Conservation (phyloP, 2,113 vertebrate species). For the Siphamia tubifer region DNA sequence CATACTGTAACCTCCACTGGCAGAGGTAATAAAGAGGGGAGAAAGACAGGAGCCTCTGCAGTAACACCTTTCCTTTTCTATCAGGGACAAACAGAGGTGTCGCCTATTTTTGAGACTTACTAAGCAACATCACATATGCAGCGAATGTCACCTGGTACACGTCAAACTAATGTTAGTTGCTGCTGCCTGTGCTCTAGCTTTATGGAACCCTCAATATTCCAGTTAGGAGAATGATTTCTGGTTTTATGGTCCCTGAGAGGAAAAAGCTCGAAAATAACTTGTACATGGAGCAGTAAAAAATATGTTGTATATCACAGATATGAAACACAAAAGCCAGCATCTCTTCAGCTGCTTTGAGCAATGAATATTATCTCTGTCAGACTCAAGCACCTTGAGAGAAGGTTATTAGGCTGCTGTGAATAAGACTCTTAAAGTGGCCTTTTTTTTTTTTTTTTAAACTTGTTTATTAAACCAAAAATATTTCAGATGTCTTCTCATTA, state of each 20-base stretch:
- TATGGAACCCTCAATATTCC: background rate
- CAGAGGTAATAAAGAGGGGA: too few species aligned
- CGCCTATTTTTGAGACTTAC: background rate
- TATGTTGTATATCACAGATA: background rate
- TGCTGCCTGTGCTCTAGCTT: background rate
- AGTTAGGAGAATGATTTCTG: background rate
- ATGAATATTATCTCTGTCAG: background rate
- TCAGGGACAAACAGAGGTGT: background rate
- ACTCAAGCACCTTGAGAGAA: background rate
- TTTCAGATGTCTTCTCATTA: too few species aligned
- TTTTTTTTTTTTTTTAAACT: too few species aligned
- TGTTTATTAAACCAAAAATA: too few species aligned
- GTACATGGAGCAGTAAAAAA: background rate
- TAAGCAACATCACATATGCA: background rate
- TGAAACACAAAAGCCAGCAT: background rate
- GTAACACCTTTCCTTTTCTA: background rate
- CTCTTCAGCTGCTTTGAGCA: background rate
- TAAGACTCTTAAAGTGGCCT: slow-evolving; percentile 6
- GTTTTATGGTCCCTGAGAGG: slow-evolving; percentile 15
- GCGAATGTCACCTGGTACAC: background rate
- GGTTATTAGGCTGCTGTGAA: slow-evolving; percentile 16
- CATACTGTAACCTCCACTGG: too few species aligned
- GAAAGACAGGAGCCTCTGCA: too few species aligned
- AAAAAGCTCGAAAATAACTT: slow-evolving; percentile 3
- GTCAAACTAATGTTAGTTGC: background rate